Conservation (phyloP, 2,888 invertebrate species). For the Nebria salina region DNA sequence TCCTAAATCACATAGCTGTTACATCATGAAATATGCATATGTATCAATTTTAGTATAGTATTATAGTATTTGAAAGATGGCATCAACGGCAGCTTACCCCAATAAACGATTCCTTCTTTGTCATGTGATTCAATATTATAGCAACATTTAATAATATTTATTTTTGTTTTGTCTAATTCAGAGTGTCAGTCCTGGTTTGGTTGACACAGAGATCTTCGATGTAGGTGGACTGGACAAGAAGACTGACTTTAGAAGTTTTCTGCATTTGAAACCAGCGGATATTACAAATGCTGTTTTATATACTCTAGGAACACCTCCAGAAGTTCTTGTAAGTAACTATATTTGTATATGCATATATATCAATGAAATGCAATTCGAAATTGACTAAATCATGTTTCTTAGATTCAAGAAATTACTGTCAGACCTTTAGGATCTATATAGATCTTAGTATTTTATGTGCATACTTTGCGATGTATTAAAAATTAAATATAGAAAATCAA, state of each 20-base stretch:
- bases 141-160: not conserved
- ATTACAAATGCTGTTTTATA: conserved; percentile 55
- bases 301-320: conserved; percentile 53
- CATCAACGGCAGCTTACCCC: not conserved
- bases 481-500: too few species aligned
- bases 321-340: conserved; percentile 53
- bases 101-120: not conserved
- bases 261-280: conserved; percentile 51
- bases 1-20: too few species aligned
- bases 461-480: too few species aligned
- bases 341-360: not conserved
- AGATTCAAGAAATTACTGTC: not conserved
- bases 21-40: not conserved
- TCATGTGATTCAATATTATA: not conserved
- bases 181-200: conserved; percentile 59
- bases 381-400: not conserved
- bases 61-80: not conserved
- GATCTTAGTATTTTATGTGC: not conserved
- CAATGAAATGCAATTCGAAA: not conserved
- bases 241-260: conserved; percentile 49
- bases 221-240: conserved; percentile 45
- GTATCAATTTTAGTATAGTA: not conserved
- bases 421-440: not conserved
- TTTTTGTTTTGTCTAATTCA: conserved; percentile 47
- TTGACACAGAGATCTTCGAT: conserved; percentile 55